A percentile compares a stretch with the other conserved stretches of the same genome.
These are phyloP conservation scores for Lasiommata megera DNA, from an alignment of 2,888 invertebrate species.

Conservation along the genomic window DNA sequence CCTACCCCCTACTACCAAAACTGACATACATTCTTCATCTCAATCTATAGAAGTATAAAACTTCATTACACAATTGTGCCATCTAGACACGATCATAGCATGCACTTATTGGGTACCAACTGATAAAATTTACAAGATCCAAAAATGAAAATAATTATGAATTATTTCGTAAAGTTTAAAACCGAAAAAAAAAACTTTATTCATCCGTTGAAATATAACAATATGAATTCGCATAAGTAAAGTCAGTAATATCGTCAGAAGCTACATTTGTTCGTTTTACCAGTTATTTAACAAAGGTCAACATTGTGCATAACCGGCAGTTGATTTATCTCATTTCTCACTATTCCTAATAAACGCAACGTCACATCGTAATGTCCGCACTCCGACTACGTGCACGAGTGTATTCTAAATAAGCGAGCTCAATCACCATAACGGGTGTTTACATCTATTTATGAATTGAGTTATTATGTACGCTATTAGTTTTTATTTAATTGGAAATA, in stretches of 20 bases:
- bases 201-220: no score
- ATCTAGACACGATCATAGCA: no score
- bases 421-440: conserved; percentile 13
- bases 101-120: no score
- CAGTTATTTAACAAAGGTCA: conserved; percentile 55
- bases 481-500: conserved; percentile 1
- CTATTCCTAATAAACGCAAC: conserved; percentile 64
- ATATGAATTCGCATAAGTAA: neutral
- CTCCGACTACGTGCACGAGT: conserved; percentile 23
- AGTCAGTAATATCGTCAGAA: conserved; percentile 22
- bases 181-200: no score
- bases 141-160: no score
- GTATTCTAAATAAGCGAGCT: conserved; percentile 20
- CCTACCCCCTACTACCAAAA: no score
- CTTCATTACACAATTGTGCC: no score
- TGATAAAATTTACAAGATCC: no score
- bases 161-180: no score
- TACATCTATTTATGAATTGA: conserved; percentile 14
- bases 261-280: conserved; percentile 28
- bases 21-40: no score
- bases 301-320: conserved; percentile 63
- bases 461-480: conserved; percentile 7
- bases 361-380: conserved; percentile 51
- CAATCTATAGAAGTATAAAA: no score
- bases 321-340: conserved; percentile 64